Base-by-base conservation (phyloP, 2,888 invertebrate genomes). In the Mythimna vitellina region DNA sequence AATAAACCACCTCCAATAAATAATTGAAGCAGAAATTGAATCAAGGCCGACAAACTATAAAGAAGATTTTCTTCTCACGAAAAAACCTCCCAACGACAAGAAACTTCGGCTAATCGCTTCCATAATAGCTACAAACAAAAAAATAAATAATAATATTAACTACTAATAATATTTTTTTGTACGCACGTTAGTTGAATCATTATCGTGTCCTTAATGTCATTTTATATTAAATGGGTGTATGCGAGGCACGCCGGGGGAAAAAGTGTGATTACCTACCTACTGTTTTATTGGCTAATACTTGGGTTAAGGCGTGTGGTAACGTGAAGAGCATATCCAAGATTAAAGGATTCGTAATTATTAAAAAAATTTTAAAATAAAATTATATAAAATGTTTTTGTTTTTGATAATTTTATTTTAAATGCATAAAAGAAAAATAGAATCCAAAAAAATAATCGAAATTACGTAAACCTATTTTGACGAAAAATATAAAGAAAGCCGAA, bases 131-230 rank as follows among this genome's bases (percentile, higher is more conserved):
- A 5, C 10, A 67, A 65, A 64, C 72, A 78, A 83, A 82, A 84
- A 84, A 81, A 76, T 73, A 84, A 83, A 66, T 71, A 76, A 71
- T 71, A 71, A 83, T 84, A 81, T 78, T 82, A 80, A 80, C 75
- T 49, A 75, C 71, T 83, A 83, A 77, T 80, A 81, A 76, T 82
- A 71, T 80, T 81, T 84, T 84, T 84, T 83, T 83, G 77, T 67
- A 9, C 17, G 58, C 22, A 60, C 64, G 73, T 72, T 84, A 84
- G 76, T 85, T 83, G 84, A 84, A 80, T 84, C 83, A 85, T 85
- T 82, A 85, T 57, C 56, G 71, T 65, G 85, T 80, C 85, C 83
- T 77, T 85, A 85, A 85, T 83, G 85, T 77, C 75, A 85, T 82
- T 82, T 85, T 78, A 72, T 78, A 80, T 78, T 76, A 68, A 75